Evolutionary conservation across 1,140 invertebrate genomes (phyloP).

Genomic region (Vanessa tameamea): DNA sequence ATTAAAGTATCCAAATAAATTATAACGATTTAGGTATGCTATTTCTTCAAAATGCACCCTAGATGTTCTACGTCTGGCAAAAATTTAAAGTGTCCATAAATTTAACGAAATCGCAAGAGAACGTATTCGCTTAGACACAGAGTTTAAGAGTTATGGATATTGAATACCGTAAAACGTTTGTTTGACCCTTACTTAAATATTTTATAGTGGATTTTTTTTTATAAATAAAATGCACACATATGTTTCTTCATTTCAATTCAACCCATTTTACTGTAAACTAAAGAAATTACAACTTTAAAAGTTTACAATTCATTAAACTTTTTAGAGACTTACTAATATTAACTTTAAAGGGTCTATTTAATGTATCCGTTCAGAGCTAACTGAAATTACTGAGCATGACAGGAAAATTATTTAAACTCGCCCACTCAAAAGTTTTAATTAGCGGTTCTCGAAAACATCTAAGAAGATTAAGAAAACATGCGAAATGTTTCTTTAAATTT

Average conservation of each 20-base stretch:
- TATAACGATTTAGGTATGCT: background rate
- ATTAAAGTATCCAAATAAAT: no score
- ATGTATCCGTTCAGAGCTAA: conserved; percentile 17
- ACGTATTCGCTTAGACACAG: conserved; percentile 9
- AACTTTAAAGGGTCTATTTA: conserved; percentile 15
- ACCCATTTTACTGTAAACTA: no score
- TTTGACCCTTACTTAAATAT: conserved; percentile 1
- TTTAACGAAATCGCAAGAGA: conserved; percentile 17
- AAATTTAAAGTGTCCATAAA: conserved; percentile 27
- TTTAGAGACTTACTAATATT: background rate
- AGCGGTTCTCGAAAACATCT: conserved; percentile 7
- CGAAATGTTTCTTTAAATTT: conserved; percentile 21
- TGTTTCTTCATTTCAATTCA: no score
- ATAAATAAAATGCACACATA: background rate
- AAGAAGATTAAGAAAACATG: conserved; percentile 23
- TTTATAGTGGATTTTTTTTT: background rate
- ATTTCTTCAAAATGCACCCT: conserved; percentile 7
- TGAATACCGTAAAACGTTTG: conserved; percentile 7
- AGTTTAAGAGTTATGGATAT: conserved; percentile 14
- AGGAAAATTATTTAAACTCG: conserved; percentile 12
- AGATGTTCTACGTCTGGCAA: conserved; percentile 3
- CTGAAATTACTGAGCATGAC: conserved; percentile 4
- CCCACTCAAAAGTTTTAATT: conserved; percentile 31
- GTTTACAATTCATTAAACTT: no score
- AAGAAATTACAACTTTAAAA: no score